Evolutionary conservation across 2,113 vertebrate species (phyloP), one percentile per base, ranked within the genome.

Genomic region (Gulo gulo): DNA sequence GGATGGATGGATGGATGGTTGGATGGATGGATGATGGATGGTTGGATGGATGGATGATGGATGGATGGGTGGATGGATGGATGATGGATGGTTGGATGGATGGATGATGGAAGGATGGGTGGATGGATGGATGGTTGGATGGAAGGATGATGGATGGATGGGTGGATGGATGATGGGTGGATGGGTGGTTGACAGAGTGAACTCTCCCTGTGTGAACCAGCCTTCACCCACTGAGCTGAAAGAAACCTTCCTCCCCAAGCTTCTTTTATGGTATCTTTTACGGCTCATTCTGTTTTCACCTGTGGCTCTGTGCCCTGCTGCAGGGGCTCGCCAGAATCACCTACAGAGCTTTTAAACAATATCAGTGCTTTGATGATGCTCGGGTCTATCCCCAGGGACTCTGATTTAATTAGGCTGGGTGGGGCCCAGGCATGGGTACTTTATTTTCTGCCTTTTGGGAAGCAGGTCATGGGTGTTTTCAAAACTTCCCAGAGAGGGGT

Each of bases 321-420:
- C 67, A 93, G 29, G 42, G 47, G 85, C 79, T 74, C 65, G 11
- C 71, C 95, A 76, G 86, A 82, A 85, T 92, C 78, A 10, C 85
- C 73, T 88, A 73, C 79, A 87, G 85, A 95, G 52, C 5, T 69
- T 92, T 81, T 34, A 2, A 88, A 88, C 65, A 73, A 52, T 6
- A 18, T 42, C 52, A 26, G 47, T 63, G 57, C 73, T 52, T 31
- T 14, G 6, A 12, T 8, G 52, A 67, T 20, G 65, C 74, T 26
- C 61, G 13, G 52, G 57, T 21, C 1, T 21, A 8, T 55, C 80
- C 67, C 80, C 26, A 20, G 34, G 39, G 82, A 34, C 59, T 57
- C 92, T 78, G 88, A 82, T 63, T 94, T 96, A 88, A 96, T 91
- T 95, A 88, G 31, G 16, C 11, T n/a, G 45, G 26, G 6, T 36